phyloP scores from a whole-genome alignment of 1,140 invertebrate species.

The Hesperophylax magnus region DNA sequence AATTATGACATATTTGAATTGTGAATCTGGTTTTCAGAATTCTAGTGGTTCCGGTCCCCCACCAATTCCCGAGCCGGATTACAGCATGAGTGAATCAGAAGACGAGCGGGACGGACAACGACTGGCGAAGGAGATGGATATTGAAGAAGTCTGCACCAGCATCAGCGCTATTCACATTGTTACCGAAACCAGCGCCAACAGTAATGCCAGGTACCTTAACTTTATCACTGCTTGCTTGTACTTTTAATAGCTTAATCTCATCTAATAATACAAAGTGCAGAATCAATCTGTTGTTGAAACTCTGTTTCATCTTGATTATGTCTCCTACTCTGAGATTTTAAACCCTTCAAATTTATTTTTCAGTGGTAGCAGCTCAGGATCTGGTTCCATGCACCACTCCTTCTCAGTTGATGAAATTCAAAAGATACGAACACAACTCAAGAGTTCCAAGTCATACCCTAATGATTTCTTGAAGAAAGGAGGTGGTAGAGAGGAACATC shows the following conservation, averaged over 20 bases:
- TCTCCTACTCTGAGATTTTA: no score
- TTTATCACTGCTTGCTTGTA: no score
- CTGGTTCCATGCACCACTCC: constrained; percentile 84
- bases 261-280: no score
- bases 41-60: constrained; percentile 73
- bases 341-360: constrained; percentile 56
- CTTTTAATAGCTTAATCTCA: no score
- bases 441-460: constrained; percentile 87
- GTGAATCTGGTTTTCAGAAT: constrained; percentile 60
- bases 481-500: constrained; percentile 59
- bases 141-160: constrained; percentile 40
- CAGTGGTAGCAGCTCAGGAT: constrained; percentile 79
- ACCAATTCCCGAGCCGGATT: constrained; percentile 91
- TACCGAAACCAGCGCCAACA: constrained; percentile 77
- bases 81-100: constrained; percentile 86
- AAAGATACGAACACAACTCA: constrained; percentile 85
- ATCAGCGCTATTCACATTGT: constrained; percentile 58
- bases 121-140: constrained; percentile 59
- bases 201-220: constrained; percentile 73
- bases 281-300: no score
- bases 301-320: no score
- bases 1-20: no score
- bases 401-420: constrained; percentile 91
- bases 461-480: constrained; percentile 79
- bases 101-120: constrained; percentile 72